Conservation (phyloP, 2,797 vertebrate genomes). For the Adelosebastes latens region DNA sequence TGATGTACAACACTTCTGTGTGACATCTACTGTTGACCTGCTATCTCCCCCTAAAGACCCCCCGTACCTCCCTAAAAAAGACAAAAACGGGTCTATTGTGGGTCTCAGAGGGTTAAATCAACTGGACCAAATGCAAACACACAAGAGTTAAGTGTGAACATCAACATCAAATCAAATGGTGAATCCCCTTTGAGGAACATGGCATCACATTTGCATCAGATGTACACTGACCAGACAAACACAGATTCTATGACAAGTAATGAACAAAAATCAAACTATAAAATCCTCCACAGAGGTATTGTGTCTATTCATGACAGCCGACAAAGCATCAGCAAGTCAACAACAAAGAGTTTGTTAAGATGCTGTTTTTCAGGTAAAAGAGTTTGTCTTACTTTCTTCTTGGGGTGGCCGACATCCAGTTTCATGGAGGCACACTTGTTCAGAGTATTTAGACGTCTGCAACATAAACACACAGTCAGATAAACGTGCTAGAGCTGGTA, state of each 20-base stretch:
- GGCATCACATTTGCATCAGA: not conserved
- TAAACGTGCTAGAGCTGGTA: not conserved
- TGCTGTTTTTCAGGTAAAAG: not conserved
- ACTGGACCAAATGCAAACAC: not conserved
- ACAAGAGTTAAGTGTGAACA: not conserved
- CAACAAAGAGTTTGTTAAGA: not conserved
- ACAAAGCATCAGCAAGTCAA: not conserved
- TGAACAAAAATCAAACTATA: not conserved
- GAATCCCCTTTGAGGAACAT: not conserved
- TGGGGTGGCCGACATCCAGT: conserved; percentile 95
- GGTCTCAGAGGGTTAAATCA: not conserved
- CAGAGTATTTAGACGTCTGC: conserved; percentile 94
- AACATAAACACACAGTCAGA: conserved; percentile 65
- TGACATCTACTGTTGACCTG: no score
- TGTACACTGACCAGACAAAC: not conserved
- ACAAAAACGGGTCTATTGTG: no score
- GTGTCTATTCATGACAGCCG: not conserved
- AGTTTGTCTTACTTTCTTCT: conserved; percentile 90
- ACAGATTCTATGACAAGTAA: not conserved
- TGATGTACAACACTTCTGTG: no score
- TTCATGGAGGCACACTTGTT: conserved; percentile 99
- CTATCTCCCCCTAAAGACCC: no score
- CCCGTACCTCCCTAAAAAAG: no score
- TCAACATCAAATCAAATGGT: not conserved
- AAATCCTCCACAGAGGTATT: not conserved